Conservation (phyloP, 2,888 invertebrate genomes). For the Emmelina monodactyla region DNA sequence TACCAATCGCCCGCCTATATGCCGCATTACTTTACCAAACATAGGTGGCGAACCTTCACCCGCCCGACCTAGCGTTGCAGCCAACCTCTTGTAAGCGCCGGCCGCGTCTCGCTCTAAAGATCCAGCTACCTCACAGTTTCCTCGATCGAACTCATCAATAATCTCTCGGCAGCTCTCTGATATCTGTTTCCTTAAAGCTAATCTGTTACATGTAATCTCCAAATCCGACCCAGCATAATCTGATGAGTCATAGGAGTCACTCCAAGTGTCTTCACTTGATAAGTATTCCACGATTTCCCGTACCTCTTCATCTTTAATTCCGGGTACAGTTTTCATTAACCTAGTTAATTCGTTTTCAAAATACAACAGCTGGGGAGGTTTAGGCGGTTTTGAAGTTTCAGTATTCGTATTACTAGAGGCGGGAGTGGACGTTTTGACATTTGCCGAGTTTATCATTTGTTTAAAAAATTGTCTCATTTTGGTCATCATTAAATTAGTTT, state of each 20-base stretch:
- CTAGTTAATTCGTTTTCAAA: constrained; percentile 90
- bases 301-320: constrained; percentile 89
- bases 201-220: constrained; percentile 73
- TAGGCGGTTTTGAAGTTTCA: constrained; percentile 71
- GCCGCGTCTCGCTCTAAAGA: constrained; percentile 71
- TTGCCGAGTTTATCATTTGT: constrained; percentile 80
- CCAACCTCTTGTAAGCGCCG: constrained; percentile 86
- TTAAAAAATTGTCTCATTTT: constrained; percentile 94
- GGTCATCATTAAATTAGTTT: constrained; percentile 94
- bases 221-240: constrained; percentile 91
- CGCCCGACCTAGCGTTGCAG: constrained; percentile 84
- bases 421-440: constrained; percentile 61
- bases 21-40: constrained; percentile 91
- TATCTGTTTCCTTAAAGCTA: constrained; percentile 82
- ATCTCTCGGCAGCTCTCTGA: constrained; percentile 89
- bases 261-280: constrained; percentile 93
- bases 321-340: constrained; percentile 92
- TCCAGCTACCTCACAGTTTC: constrained; percentile 64
- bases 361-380: constrained; percentile 86
- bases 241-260: constrained; percentile 91
- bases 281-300: constrained; percentile 91
- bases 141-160: constrained; percentile 85
- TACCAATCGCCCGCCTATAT: constrained; percentile 85
- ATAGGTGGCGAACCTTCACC: constrained; percentile 78
- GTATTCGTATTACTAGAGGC: constrained; percentile 56